phyloP scores from a whole-genome alignment of 2,113 vertebrate species.

The Hylia prasina region DNA sequence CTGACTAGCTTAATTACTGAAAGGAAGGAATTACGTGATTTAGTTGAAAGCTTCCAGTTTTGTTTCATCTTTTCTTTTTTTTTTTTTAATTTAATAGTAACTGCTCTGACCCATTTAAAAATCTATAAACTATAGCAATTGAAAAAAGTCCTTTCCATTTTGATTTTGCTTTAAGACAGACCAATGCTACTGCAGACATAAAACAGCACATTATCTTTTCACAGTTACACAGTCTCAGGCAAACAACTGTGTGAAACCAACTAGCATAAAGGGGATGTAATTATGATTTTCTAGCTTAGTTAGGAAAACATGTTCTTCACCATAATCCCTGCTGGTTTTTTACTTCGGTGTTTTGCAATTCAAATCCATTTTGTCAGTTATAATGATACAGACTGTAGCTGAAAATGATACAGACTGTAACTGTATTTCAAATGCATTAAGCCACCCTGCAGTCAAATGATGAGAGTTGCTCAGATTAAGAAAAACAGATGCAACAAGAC shows the following conservation, averaged over 20 bases:
- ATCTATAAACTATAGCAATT: neutral
- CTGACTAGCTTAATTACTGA: neutral
- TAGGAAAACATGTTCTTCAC: neutral
- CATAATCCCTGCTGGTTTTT: neutral
- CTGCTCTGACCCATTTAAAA: neutral
- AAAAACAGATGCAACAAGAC: neutral
- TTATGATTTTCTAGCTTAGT: neutral
- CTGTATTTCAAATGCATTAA: slow-evolving; percentile 26
- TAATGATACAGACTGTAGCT: neutral
- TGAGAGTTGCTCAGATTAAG: neutral
- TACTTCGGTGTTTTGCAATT: slow-evolving; percentile 5
- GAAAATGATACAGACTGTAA: neutral
- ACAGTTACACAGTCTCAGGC: neutral
- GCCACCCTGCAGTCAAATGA: neutral
- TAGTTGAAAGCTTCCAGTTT: neutral
- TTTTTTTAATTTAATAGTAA: neutral
- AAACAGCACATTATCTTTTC: neutral
- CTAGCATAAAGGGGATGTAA: neutral
- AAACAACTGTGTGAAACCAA: neutral
- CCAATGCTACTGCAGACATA: neutral
- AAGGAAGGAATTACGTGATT: neutral
- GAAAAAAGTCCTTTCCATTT: neutral
- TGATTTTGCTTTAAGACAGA: neutral
- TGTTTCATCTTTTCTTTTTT: neutral
- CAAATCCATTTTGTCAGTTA: slow-evolving; percentile 13